Evolutionary conservation across 2,797 vertebrate species (phyloP).

Genomic region (Onychomys leucogaster): DNA sequence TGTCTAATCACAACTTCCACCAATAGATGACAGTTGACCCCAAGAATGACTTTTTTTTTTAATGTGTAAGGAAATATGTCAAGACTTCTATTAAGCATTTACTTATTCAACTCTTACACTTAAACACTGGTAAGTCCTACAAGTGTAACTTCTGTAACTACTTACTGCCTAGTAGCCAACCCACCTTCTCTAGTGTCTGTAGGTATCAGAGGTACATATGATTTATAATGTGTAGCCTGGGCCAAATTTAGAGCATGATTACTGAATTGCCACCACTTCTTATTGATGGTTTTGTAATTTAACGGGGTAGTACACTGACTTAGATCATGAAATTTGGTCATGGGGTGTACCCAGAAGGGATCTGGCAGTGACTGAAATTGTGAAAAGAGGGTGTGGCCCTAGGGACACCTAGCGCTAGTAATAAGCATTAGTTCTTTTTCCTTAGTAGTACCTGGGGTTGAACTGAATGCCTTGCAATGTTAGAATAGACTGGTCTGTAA

Average conservation of each 20-base stretch:
- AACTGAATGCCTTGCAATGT: not conserved
- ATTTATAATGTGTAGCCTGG: not conserved
- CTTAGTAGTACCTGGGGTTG: not conserved
- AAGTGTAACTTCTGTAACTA: not conserved
- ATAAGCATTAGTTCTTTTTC: not conserved
- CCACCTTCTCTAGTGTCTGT: not conserved
- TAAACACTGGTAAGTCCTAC: not conserved
- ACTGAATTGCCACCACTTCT: not conserved
- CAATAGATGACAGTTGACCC: not conserved
- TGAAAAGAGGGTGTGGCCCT: not conserved
- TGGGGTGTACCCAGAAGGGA: not conserved
- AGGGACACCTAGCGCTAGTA: not conserved
- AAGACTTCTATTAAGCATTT: not conserved
- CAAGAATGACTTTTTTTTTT: not conserved
- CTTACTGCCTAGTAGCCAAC: not conserved
- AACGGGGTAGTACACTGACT: not conserved
- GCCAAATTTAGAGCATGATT: slow-evolving; percentile 24
- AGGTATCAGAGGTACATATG: not conserved
- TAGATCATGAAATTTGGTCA: not conserved
- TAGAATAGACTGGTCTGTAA: not conserved
- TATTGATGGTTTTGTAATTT: not conserved
- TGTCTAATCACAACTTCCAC: not conserved
- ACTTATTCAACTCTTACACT: not conserved
- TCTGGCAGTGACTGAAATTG: not conserved
- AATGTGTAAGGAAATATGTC: not conserved